A percentile compares a stretch with the other conserved stretches of the same genome.
Evolutionary conservation across 2,797 vertebrate genomes (phyloP).

Genomic region (Anguilla obscura): DNA sequence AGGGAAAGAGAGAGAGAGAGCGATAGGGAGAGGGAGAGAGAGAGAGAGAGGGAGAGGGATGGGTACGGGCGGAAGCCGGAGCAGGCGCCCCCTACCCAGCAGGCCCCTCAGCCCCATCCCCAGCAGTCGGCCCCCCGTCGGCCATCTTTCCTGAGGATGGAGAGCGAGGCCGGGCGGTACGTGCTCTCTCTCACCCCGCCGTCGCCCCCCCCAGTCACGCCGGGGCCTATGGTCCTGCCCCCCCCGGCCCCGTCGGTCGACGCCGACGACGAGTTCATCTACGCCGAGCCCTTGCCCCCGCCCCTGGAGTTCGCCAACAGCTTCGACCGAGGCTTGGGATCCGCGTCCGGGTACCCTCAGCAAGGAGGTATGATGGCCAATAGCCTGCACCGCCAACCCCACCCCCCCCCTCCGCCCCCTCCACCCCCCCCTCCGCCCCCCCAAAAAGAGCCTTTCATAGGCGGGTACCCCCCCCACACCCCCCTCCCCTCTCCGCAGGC

Average conservation of each 20-base stretch:
- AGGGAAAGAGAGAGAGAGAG: constrained; percentile 59
- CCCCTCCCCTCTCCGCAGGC: constrained; percentile 75
- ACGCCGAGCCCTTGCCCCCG: constrained; percentile 85
- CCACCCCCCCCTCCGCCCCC: constrained; percentile 61
- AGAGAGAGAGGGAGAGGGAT: constrained; percentile 58
- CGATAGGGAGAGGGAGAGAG: constrained; percentile 60
- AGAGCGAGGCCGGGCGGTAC: constrained; percentile 73
- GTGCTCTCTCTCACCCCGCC: constrained; percentile 72
- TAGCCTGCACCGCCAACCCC: constrained; percentile 49
- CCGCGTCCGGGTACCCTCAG: constrained; percentile 60
- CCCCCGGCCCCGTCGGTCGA: constrained; percentile 89
- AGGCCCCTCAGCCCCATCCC: constrained; percentile 33
- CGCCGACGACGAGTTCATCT: constrained; percentile 87
- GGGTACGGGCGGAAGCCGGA: constrained; percentile 76
- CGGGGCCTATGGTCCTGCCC: constrained; percentile 81
- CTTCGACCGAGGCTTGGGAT: constrained; percentile 73
- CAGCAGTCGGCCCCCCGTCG: constrained; percentile 60
- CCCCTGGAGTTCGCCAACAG: constrained; percentile 91
- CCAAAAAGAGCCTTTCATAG: constrained; percentile 67
- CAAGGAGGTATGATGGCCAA: constrained; percentile 51
- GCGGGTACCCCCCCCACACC: constrained; percentile 64
- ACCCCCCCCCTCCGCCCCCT: constrained; percentile 62
- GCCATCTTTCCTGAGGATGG: constrained; percentile 75
- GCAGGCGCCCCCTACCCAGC: constrained; percentile 61
- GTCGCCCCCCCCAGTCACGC: constrained; percentile 63